These are phyloP conservation scores for Tortrix viridana DNA, from an alignment of 2,888 invertebrate species.

Conservation along the genomic window DNA sequence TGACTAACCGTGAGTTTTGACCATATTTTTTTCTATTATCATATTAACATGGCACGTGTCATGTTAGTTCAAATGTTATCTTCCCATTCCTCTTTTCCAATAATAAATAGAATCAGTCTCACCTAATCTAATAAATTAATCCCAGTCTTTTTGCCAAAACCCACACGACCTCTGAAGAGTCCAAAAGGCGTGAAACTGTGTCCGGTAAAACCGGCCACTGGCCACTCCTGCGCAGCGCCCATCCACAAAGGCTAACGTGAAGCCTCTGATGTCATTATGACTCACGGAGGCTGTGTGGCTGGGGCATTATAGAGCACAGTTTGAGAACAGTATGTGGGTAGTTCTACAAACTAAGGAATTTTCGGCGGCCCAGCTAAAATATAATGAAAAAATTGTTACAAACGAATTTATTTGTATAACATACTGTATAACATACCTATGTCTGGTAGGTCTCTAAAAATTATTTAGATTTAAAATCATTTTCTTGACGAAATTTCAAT, in stretches of 20 bases:
- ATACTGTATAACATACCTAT: not conserved
- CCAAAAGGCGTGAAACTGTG: slow-evolving; percentile 15
- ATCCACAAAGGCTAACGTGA: slow-evolving; percentile 9
- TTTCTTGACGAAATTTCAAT: not conserved
- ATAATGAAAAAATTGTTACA: too few species aligned
- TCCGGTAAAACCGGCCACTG: slow-evolving; percentile 18
- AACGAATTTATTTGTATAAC: too few species aligned
- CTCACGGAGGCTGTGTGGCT: slow-evolving; percentile 29
- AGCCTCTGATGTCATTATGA: slow-evolving; percentile 36
- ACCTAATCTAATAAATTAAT: not conserved
- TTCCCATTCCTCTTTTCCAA: too few species aligned
- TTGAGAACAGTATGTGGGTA: slow-evolving; percentile 17
- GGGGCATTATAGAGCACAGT: slow-evolving; percentile 3
- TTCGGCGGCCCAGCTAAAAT: too few species aligned
- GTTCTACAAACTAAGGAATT: too few species aligned
- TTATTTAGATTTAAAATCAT: not conserved
- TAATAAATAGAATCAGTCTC: too few species aligned
- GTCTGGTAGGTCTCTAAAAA: not conserved
- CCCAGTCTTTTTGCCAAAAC: not conserved
- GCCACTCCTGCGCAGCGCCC: slow-evolving; percentile 20
- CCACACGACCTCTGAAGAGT: slow-evolving; percentile 5
- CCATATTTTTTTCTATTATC: too few species aligned
- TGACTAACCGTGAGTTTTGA: too few species aligned
- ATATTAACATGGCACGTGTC: too few species aligned
- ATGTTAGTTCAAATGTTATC: too few species aligned